Evolutionary conservation across 2,113 vertebrate species (phyloP), one percentile per base, ranked within the genome.

Genomic region (Rhinolophus ferrumequinum): DNA sequence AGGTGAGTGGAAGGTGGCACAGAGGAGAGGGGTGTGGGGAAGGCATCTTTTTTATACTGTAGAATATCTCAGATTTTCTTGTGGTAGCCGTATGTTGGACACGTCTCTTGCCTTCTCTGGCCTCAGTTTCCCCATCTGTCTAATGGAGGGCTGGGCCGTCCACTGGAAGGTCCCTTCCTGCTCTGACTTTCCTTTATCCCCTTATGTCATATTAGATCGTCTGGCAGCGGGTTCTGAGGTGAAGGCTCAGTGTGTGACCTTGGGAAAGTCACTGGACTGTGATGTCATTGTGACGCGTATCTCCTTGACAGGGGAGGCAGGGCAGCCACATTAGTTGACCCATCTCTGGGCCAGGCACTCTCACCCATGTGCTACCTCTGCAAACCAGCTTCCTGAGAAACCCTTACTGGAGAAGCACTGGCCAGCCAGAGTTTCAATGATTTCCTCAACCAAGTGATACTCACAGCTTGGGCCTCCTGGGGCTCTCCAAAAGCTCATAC

Each of bases 31-130:
- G 26, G 5, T 35, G 10, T n/a, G 9, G 13, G 56, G 54, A 66
- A 60, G 79, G 6, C 47, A 9, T 8, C 24, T 54, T 89, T 30
- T 24, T 24, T 72, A 9, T 4, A 54, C 18, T 7, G 3, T 5
- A 87, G 58, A 79, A 82, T 3, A 50, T 18, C 38, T 77, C 84
- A 70, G n/a, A 14, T 16, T 77, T 54, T 92, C 84, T 60, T 66
- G 41, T 64, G n/a, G 67, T 16, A 67, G 44, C 5, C 56, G 58
- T 64, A 73, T 80, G 70, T 95, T 44, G 8, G 70, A 67, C 15
- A 73, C 50, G 30, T 44, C n/a, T 90, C 58, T 94, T 95, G 47
- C 73, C n/a, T 93, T 72, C 21, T 35, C 73, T 58, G 60, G 47
- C n/a, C 47, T 88, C 79, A 8, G 30, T 85, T 90, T 77, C 35